Conservation (phyloP, 2,888 invertebrate species). For the Neoitamus cyanurus region DNA sequence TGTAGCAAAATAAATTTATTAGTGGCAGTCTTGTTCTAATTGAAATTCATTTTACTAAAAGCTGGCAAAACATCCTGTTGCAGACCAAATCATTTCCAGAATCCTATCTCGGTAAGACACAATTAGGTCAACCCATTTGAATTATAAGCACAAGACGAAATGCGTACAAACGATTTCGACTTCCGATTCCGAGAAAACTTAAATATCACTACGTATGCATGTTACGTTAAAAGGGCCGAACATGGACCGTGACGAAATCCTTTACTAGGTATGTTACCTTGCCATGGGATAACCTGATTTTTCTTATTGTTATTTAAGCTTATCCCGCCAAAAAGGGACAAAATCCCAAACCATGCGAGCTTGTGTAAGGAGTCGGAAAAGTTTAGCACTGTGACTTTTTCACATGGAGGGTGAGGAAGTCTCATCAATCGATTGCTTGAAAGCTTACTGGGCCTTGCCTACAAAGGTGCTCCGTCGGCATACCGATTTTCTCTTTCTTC, state of each 20-base stretch:
- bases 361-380: not conserved
- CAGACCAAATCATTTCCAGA: not conserved
- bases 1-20: not conserved
- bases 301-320: slow-evolving; percentile 17
- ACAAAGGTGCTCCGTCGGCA: not conserved
- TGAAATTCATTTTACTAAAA: not conserved
- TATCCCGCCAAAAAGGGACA: not conserved
- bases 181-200: not conserved
- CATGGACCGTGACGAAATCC: not conserved
- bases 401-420: not conserved
- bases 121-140: not conserved
- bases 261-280: not conserved
- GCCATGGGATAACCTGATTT: not conserved
- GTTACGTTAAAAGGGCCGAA: not conserved
- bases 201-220: not conserved
- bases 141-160: not conserved
- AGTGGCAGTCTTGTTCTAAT: not conserved
- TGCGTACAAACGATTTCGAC: not conserved
- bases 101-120: not conserved
- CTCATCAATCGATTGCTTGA: not conserved
- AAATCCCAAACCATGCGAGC: too few species aligned
- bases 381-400: not conserved
- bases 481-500: not conserved
- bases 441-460: not conserved
- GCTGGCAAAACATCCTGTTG: not conserved